phyloP scores from a whole-genome alignment of 2,113 vertebrate species.

The Dasyprocta punctata region DNA sequence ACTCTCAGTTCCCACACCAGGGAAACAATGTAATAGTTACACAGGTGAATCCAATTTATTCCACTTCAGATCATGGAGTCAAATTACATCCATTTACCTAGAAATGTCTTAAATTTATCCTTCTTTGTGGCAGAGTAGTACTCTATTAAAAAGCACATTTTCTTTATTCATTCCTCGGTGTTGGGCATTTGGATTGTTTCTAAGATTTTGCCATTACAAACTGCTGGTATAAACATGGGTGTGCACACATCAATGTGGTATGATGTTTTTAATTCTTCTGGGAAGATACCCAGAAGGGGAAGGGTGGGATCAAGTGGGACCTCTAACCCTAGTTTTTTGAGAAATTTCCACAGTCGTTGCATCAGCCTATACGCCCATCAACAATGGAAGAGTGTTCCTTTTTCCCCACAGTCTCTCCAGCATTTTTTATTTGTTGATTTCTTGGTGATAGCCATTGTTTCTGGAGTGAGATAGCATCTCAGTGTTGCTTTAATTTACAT shows the following conservation, averaged over 20 bases:
- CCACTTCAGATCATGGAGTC: no score
- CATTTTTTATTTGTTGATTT: not conserved
- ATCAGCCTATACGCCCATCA: not conserved
- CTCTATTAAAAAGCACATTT: no score
- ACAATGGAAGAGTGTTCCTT: not conserved
- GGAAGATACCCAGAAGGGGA: not conserved
- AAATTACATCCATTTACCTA: no score
- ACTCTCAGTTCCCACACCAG: no score
- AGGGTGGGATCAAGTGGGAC: not conserved
- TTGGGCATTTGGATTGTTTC: no score
- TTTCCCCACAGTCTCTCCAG: not conserved
- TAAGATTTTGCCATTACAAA: no score
- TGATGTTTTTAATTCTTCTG: not conserved
- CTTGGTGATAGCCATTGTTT: not conserved
- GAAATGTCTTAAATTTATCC: no score
- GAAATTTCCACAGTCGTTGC: not conserved
- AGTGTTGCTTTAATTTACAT: not conserved
- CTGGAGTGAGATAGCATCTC: not conserved
- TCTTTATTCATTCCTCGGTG: no score
- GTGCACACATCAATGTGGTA: not conserved
- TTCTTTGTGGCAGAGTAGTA: no score
- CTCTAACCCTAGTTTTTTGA: not conserved
- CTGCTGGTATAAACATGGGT: no score
- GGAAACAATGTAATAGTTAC: no score
- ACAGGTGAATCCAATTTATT: no score